Evolutionary conservation across 1,140 invertebrate genomes (phyloP).

Genomic region (Bombus terrestris): DNA sequence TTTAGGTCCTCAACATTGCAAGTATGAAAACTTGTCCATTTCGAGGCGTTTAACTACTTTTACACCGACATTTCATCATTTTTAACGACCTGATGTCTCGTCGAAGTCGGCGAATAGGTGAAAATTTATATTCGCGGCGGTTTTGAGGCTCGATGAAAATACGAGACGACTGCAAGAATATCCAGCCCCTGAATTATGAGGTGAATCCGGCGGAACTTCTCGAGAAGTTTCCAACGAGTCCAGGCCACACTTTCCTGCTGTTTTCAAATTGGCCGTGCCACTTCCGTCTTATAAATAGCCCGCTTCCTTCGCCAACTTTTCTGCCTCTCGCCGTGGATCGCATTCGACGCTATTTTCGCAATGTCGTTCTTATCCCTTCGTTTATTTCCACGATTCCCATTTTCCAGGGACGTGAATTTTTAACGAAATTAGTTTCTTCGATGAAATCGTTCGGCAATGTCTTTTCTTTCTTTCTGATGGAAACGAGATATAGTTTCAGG

Average conservation of each 20-base stretch:
- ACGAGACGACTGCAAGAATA: constrained; percentile 49
- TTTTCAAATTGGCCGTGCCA: constrained; percentile 65
- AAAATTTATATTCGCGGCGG: constrained; percentile 39
- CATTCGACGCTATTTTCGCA: constrained; percentile 51
- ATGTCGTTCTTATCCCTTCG: constrained; percentile 20
- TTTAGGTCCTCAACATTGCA: too few species aligned
- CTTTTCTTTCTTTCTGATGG: neutral
- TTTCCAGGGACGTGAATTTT: constrained; percentile 3
- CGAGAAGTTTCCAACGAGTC: constrained; percentile 50
- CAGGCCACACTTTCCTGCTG: constrained; percentile 57
- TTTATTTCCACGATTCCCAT: constrained; percentile 17
- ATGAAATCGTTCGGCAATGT: neutral
- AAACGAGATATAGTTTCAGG: too few species aligned
- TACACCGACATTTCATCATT: neutral
- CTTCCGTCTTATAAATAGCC: constrained; percentile 67
- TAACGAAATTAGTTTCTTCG: neutral
- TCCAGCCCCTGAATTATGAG: constrained; percentile 59
- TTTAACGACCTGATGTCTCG: constrained; percentile 13
- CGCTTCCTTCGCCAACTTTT: constrained; percentile 60
- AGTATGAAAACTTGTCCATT: neutral
- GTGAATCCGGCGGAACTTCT: constrained; percentile 59
- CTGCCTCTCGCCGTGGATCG: constrained; percentile 46
- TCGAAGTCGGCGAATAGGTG: neutral
- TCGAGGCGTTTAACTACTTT: neutral
- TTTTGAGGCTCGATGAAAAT: constrained; percentile 37